A percentile compares a stretch with the other conserved stretches of the same genome.
These are phyloP conservation scores for Crepidodera aurea DNA, from an alignment of 2,888 invertebrate species.

Conservation along the genomic window DNA sequence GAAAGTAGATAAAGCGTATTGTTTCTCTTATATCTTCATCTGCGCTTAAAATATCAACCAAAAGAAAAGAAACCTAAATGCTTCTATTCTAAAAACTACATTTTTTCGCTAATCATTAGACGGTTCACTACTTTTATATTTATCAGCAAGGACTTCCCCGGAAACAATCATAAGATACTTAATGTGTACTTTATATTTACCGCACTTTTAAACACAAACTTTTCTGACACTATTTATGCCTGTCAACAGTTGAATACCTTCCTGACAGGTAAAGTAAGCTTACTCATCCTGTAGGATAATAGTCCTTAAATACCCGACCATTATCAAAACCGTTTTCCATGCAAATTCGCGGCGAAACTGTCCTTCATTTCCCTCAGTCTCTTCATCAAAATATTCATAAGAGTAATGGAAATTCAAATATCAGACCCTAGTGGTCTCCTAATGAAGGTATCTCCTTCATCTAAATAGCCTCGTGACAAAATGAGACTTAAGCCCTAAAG, in stretches of 20 bases:
- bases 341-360: conserved; percentile 32
- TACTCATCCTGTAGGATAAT: conserved; percentile 26
- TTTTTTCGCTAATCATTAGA: too few relatives aligned
- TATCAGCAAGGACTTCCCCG: too few relatives aligned
- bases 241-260: conserved; percentile 1
- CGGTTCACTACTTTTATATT: too few relatives aligned
- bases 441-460: conserved; percentile 29
- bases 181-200: too few relatives aligned
- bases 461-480: conserved; percentile 24
- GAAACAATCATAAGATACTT: too few relatives aligned
- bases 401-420: conserved; percentile 37
- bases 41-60: too few relatives aligned
- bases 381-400: conserved; percentile 37
- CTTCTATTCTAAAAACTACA: too few relatives aligned
- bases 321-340: conserved; percentile 36
- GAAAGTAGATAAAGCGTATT: too few relatives aligned
- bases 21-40: too few relatives aligned
- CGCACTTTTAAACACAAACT: too few relatives aligned
- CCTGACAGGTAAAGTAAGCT: conserved; percentile 17
- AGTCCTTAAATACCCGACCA: conserved; percentile 28
- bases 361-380: conserved; percentile 28
- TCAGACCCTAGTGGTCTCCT: conserved; percentile 33
- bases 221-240: too few relatives aligned
- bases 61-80: too few relatives aligned
- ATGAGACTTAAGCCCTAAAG: conserved; percentile 18